A percentile compares a stretch with the other conserved stretches of the same genome.
Conservation (phyloP, 2,797 vertebrate species). For the Etheostoma perlongum region DNA sequence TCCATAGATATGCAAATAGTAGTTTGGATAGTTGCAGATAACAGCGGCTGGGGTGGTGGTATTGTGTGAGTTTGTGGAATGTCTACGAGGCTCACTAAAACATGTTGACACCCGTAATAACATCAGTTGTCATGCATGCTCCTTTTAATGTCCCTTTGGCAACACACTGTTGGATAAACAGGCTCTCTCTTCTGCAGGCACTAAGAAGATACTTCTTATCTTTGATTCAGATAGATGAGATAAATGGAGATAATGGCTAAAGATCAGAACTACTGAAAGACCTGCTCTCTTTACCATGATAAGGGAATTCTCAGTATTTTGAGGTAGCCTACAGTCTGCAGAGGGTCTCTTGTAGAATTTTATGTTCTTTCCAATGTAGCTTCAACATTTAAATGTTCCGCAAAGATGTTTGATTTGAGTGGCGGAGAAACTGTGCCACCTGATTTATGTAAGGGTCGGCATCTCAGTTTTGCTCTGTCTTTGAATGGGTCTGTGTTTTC, state of each 20-base stretch:
- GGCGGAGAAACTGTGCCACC: not conserved
- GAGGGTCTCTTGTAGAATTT: not conserved
- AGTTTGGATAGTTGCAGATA: slow-evolving; percentile 19
- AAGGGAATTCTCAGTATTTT: not conserved
- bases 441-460: not conserved
- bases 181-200: not conserved
- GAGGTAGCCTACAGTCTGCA: not conserved
- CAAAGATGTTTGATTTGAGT: not conserved
- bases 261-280: not conserved
- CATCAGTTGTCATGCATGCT: slow-evolving; percentile 39
- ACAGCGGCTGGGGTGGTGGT: slow-evolving; percentile 2
- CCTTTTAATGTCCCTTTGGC: slow-evolving; percentile 31
- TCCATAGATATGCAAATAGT: slow-evolving; percentile 29
- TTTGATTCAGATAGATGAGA: slow-evolving; percentile 11
- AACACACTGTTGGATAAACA: slow-evolving; percentile 3
- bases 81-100: slow-evolving; percentile 53
- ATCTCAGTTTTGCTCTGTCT: not conserved
- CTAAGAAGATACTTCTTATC: not conserved
- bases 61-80: slow-evolving; percentile 61
- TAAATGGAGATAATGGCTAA: not conserved
- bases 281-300: not conserved
- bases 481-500: not conserved
- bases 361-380: not conserved
- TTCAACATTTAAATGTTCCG: not conserved
- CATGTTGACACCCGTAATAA: slow-evolving; percentile 71